Percentiles rank a stretch among this genome's conserved stretches.
phyloP scores from a whole-genome alignment of 2,113 vertebrate genomes.

The Guaruba guarouba region DNA sequence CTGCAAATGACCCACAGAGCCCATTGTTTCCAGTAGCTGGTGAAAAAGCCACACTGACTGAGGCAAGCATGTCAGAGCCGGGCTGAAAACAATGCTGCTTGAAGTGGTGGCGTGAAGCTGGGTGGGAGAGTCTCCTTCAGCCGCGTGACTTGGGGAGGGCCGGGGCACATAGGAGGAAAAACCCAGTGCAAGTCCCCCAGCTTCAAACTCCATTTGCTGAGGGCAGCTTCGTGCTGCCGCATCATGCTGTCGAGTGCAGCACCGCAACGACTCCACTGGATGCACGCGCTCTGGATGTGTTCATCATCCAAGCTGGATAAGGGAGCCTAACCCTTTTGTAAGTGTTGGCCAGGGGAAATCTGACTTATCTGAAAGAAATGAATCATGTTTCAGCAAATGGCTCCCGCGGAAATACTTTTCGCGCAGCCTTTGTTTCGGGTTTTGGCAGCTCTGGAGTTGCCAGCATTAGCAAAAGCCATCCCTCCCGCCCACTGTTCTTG shows the following conservation, averaged over 20 bases:
- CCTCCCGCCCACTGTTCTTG: neutral
- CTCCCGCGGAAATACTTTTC: constrained; percentile 57
- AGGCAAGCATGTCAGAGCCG: neutral
- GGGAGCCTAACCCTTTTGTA: neutral
- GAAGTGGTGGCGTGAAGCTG: neutral
- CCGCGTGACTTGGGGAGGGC: neutral
- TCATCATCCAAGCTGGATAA: neutral
- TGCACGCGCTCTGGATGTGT: fast-evolving
- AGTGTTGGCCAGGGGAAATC: neutral
- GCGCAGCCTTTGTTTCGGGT: constrained; percentile 46
- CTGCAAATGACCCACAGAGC: neutral
- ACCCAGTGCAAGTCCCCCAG: neutral
- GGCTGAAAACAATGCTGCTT: neutral
- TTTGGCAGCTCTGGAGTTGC: constrained; percentile 51
- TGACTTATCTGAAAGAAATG: constrained; percentile 33
- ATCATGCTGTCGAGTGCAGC: fast-evolving
- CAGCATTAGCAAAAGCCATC: constrained; percentile 22
- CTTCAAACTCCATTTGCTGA: neutral
- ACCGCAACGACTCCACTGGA: neutral
- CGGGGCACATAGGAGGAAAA: neutral
- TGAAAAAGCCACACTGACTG: neutral
- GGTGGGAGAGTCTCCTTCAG: neutral
- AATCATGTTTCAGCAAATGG: constrained; percentile 41
- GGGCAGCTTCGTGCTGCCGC: fast-evolving
- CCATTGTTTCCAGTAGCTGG: constrained; percentile 16